These are phyloP conservation scores for Gastrophysa polygoni DNA, from an alignment of 2,888 invertebrate species.

Conservation along the genomic window DNA sequence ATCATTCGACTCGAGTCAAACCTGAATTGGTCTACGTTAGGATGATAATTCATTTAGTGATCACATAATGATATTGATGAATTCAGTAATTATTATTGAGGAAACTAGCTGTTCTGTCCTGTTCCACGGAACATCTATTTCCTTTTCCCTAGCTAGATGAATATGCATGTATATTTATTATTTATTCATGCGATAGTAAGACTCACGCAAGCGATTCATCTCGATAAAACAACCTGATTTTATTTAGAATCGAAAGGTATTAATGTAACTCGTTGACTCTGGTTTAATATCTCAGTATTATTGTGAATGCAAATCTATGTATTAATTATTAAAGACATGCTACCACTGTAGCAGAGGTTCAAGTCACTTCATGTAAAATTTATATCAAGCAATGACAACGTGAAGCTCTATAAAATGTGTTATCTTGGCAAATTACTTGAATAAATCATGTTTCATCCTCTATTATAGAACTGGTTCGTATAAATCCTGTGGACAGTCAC, in stretches of 20 bases:
- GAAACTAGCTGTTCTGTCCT: too few species aligned
- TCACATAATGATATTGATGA: too few species aligned
- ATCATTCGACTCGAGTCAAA: too few species aligned
- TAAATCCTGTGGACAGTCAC: conserved; percentile 20
- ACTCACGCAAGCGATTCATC: background rate
- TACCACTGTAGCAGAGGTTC: conserved; percentile 26
- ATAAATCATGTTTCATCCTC: conserved; percentile 28
- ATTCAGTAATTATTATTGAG: too few species aligned
- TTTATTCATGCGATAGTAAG: background rate
- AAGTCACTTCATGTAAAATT: too few species aligned
- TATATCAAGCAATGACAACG: too few species aligned
- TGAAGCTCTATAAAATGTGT: conserved; percentile 31
- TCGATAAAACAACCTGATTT: background rate
- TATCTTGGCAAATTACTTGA: conserved; percentile 32
- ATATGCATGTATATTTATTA: background rate
- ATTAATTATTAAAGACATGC: conserved; percentile 28
- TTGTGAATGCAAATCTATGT: conserved; percentile 27
- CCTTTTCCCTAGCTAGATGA: too few species aligned
- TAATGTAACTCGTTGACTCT: conserved; percentile 11
- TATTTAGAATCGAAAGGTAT: conserved; percentile 1
- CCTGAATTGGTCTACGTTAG: too few species aligned
- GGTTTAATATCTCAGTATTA: conserved; percentile 17
- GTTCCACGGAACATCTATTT: too few species aligned
- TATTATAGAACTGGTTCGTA: conserved; percentile 21
- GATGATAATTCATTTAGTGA: too few species aligned